Evolutionary conservation across 1,140 invertebrate genomes (phyloP).

Genomic region (Drosophila sp.): DNA sequence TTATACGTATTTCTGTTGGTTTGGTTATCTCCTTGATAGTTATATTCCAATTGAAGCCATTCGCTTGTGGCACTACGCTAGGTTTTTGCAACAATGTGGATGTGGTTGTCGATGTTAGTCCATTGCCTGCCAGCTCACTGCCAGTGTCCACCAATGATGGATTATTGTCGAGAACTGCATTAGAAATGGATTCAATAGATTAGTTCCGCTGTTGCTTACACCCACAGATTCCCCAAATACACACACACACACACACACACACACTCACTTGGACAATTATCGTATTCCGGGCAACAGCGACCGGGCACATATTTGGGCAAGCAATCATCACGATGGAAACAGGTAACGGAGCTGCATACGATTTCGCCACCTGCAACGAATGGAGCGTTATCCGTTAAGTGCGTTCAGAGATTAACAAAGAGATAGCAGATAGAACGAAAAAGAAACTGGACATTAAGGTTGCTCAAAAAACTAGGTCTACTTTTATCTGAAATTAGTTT

Average conservation of each 20-base stretch:
- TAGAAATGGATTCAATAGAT: background rate
- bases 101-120: conserved; percentile 1
- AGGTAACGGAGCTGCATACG: conserved; percentile 89
- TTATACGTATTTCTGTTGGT: conserved; percentile 80
- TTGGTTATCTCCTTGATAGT: conserved; percentile 83
- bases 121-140: conserved; percentile 37
- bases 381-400: conserved; percentile 15
- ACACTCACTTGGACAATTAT: conserved; percentile 89
- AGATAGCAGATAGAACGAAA: background rate
- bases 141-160: conserved; percentile 40
- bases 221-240: background rate
- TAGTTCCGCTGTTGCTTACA: background rate
- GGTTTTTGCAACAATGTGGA: conserved; percentile 46
- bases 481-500: no score
- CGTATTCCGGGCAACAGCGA: conserved; percentile 90
- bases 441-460: background rate
- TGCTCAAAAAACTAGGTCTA: background rate
- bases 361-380: conserved; percentile 86
- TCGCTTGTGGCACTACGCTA: conserved; percentile 36
- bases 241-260: conserved; percentile 18
- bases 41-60: conserved; percentile 76
- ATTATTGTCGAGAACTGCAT: conserved; percentile 68
- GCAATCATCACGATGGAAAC: conserved; percentile 89
- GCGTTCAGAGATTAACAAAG: background rate
- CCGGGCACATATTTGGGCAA: conserved; percentile 87